Base-by-base conservation (phyloP, 2,888 invertebrate species). In the Diaperis boleti region DNA sequence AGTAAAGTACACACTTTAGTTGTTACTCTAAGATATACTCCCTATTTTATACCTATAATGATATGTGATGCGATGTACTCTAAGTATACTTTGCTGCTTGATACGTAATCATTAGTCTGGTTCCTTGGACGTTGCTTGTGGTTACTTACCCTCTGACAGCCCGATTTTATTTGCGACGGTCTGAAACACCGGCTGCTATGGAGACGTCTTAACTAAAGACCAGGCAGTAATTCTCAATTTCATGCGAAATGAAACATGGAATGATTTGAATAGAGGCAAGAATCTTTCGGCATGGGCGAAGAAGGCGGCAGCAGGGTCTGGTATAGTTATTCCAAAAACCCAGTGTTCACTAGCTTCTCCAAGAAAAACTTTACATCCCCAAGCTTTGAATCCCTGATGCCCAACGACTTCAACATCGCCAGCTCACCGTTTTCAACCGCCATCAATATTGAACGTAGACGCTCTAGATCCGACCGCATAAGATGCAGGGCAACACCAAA, bases 291-390 rank as follows among this genome's bases (percentile, higher is more conserved):
- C 87, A 83, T 89, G 84, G 82, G 87, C 87, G 82, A 89, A 89
- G 83, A 87, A 87, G 79, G 87, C 86, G 87, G 89, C 81, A 81
- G 80, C 81, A 80, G 80, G 79, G 80, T 80, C 80, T 67, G 72
- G 68, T 74, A 79, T 75, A 72, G 76, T 80, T 92, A 96, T 86
- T 96, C 95, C 83, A 96, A 89, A 85, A 96, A 96, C 73, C 96
- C 96, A 71, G 96, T 96, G 83, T 95, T 95, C 63, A 96, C 95
- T 76, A 96, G 87, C 83, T 96, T 95, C 85, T 96, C 96, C 76
- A 96, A 87, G 87, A 96, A 96, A 85, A 96, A 96, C 81, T 96
- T 96, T 57, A 96, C 95, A 79, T 96, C 96, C 11, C 95, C 95
- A 68, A 96, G 86, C 80, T 96, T 96, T 0, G 95, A 95, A 82